Evolutionary conservation across 2,113 vertebrate genomes (phyloP).

Genomic region (Lophotis ruficrista): DNA sequence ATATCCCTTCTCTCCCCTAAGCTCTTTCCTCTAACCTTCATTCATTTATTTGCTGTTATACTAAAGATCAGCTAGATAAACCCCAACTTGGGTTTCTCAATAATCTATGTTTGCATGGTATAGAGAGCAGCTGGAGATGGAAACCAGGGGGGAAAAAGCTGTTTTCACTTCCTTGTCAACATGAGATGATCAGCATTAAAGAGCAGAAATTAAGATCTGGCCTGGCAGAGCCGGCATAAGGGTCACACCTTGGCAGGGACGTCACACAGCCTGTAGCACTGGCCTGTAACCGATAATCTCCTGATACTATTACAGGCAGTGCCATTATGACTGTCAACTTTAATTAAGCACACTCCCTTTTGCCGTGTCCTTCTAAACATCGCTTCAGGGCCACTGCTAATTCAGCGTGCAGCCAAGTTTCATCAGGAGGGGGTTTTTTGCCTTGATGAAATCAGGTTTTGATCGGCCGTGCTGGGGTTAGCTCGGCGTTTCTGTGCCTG

Average conservation of each 20-base stretch:
- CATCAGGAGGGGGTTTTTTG: background rate
- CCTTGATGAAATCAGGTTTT: background rate
- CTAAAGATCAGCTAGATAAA: background rate
- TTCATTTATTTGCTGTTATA: background rate
- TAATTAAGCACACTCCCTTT: conserved; percentile 51
- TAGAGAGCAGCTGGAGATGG: background rate
- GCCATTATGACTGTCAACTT: conserved; percentile 52
- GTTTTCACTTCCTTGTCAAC: background rate
- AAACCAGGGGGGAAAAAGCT: background rate
- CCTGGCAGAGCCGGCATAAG: background rate
- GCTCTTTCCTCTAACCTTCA: background rate
- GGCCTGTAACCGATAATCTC: conserved; percentile 5
- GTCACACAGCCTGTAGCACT: background rate
- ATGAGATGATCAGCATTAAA: background rate
- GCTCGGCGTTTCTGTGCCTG: background rate
- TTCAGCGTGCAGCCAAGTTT: background rate
- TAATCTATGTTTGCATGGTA: background rate
- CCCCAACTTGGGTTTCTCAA: background rate
- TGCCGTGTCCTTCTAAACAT: conserved; percentile 39
- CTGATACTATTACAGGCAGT: conserved; percentile 50
- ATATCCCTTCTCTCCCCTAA: background rate
- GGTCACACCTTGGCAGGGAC: background rate
- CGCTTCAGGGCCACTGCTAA: background rate
- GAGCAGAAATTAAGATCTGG: background rate
- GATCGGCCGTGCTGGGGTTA: background rate